phyloP scores from a whole-genome alignment of 2,113 vertebrate species.

The Psophia crepitans region DNA sequence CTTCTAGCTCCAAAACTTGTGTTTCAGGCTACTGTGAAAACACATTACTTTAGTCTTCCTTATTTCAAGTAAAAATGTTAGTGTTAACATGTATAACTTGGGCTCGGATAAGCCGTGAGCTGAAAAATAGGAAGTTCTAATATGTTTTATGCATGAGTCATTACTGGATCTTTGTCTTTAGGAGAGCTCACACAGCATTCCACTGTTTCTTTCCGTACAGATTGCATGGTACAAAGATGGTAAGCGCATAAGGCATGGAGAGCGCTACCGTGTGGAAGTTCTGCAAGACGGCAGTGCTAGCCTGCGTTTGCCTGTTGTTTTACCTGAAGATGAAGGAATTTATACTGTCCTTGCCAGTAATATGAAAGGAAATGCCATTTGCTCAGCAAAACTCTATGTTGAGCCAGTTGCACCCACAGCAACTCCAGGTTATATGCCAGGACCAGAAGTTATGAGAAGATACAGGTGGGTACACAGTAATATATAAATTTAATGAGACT shows the following conservation, averaged over 20 bases:
- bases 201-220: constrained; percentile 63
- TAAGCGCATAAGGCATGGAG: constrained; percentile 85
- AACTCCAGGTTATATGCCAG: constrained; percentile 84
- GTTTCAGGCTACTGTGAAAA: not conserved
- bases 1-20: not conserved
- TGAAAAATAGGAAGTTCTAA: not conserved
- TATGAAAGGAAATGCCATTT: constrained; percentile 91
- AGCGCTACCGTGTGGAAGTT: constrained; percentile 87
- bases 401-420: constrained; percentile 83
- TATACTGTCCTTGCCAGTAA: constrained; percentile 93
- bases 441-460: constrained; percentile 88
- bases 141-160: not conserved
- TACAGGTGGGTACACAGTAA: constrained; percentile 78
- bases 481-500: not conserved
- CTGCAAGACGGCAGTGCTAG: constrained; percentile 91
- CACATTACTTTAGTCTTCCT: not conserved
- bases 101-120: not conserved
- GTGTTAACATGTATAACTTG: not conserved
- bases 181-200: not conserved
- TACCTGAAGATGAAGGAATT: constrained; percentile 95
- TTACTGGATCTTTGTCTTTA: not conserved
- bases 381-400: constrained; percentile 93
- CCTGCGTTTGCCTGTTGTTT: constrained; percentile 86
- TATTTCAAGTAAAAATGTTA: not conserved
- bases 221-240: constrained; percentile 98